These are phyloP conservation scores for Dipodomys merriami DNA, from an alignment of 2,113 vertebrate species.

Conservation along the genomic window DNA sequence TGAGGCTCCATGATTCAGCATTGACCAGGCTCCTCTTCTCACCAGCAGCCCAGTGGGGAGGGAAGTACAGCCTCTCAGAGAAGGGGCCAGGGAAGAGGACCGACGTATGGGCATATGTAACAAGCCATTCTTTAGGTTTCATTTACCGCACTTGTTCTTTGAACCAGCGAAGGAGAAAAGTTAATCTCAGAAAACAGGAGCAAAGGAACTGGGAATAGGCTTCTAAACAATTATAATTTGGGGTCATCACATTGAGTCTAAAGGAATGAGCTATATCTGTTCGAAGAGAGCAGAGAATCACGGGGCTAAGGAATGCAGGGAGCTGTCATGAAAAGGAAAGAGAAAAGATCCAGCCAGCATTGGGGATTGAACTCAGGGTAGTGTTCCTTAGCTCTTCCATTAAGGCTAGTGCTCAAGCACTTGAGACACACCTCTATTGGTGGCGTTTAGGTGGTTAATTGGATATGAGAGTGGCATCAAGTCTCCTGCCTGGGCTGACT, in stretches of 20 bases:
- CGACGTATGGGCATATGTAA: rapidly evolving
- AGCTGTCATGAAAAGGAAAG: background rate
- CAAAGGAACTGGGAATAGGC: background rate
- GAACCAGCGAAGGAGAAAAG: background rate
- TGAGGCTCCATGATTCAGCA: background rate
- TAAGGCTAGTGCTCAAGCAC: too few species aligned
- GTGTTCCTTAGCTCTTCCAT: too few species aligned
- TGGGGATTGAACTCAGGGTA: too few species aligned
- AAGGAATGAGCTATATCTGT: background rate
- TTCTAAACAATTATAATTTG: background rate
- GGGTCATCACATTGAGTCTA: background rate
- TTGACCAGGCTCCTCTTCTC: background rate
- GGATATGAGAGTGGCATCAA: too few species aligned
- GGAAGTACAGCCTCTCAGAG: background rate
- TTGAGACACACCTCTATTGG: too few species aligned
- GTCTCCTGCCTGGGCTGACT: too few species aligned
- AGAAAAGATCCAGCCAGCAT: background rate
- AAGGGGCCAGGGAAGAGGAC: background rate
- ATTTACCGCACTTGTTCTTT: background rate
- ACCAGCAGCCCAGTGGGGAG: rapidly evolving
- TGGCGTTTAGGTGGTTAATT: too few species aligned
- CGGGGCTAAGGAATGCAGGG: background rate
- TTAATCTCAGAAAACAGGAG: background rate
- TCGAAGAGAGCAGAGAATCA: background rate
- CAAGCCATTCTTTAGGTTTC: background rate